Percentiles rank a stretch among this genome's conserved stretches.
Conservation (phyloP, 2,797 vertebrate genomes). For the Urocyon cinereoargenteus region DNA sequence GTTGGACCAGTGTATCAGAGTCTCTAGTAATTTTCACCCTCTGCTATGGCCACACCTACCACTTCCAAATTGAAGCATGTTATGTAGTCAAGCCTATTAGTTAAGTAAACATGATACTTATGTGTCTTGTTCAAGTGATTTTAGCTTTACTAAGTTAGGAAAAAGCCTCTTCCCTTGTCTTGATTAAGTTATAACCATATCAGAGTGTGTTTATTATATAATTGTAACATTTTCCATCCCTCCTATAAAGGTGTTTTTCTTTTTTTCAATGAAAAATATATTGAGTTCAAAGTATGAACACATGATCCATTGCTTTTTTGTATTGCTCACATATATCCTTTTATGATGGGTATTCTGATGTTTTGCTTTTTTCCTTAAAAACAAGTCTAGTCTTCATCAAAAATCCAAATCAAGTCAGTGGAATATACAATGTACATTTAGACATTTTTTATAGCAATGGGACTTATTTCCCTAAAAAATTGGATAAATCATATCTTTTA, state of each 20-base stretch:
- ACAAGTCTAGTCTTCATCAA: neutral
- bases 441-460: neutral
- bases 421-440: neutral
- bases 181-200: neutral
- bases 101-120: neutral
- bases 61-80: neutral
- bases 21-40: neutral
- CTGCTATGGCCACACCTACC: neutral
- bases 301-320: neutral
- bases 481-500: neutral
- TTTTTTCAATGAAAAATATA: neutral
- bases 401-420: neutral
- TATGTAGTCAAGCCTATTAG: neutral
- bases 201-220: neutral
- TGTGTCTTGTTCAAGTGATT: neutral
- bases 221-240: neutral
- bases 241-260: neutral
- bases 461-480: neutral
- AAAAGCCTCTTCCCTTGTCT: neutral
- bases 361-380: neutral
- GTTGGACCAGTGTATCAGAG: neutral
- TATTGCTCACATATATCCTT: neutral
- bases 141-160: neutral
- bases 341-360: neutral
- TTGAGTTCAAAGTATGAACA: neutral